Base-by-base conservation (phyloP, 2,888 invertebrate species). In the Philereme vetulata region DNA sequence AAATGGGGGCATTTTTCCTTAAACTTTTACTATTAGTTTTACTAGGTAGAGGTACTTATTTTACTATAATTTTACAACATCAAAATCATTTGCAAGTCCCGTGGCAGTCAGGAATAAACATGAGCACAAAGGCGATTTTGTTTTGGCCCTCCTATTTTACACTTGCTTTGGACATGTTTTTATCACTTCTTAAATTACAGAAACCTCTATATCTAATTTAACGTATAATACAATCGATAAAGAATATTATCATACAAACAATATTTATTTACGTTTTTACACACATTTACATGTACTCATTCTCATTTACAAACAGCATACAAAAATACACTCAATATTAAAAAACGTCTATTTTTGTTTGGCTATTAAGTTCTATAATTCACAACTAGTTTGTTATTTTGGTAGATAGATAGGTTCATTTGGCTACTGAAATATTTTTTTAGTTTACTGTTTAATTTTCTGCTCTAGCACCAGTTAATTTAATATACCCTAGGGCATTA, bases 311-410 rank as follows among this genome's bases (percentile, higher is more conserved):
- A 83, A 80, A 80, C 67, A 77, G 72, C 77, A 78, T 86, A 86
- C 78, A 86, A 87, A 87, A 86, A 86, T 86, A 86, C 81, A 80
- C 63, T 66, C 61, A 58, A 51, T 62, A 49, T 56, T 60, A 48
- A 48, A 57, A 50, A 49, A 33, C 52, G 53, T 60, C 48, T 62
- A 60, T 52, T 58, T 52, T 54, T 60, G 53, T 65, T 67, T 67
- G 60, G 60, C 64, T 66, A 64, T 51, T 59, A 51, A 49, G 11
- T 44, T 48, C 34, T 36, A 46, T 38, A 47, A 55, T 60, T 45
- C 49, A 49, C 55, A 11, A 52, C 4, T 40, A 50, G 34, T 5
- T 47, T 48, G 51, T 47, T 40, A 40, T 43, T 51, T 32, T 8
- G 8, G 21, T 46, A 48, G 34, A 21, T 32, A 40, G 51, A 57